Evolutionary conservation across 2,888 invertebrate genomes (phyloP), one percentile per base, ranked within the genome.

Genomic region (Drosophila paramelanica): DNA sequence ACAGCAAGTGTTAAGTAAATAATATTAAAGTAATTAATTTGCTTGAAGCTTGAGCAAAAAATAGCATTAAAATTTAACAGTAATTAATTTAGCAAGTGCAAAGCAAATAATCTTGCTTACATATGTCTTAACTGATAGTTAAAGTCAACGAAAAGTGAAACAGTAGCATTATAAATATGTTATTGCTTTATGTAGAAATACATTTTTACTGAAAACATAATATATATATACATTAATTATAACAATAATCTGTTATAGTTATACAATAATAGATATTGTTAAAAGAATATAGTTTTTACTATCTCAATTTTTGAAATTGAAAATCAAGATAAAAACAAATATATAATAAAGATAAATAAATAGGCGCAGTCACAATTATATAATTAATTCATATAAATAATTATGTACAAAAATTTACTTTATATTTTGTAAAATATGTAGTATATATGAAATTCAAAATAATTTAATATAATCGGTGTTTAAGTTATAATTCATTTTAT

Each of bases 21-120:
- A 50, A 31, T 10, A 31, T 36, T 45, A 31, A 20, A 31, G 50
- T 51, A 51, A 64, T 27, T n/a, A 3, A 17, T 46, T 13, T 27
- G 23, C 27, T 33, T 42, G n/a, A 49, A 8, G 13, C 25, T 13
- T 20, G 4, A 5, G 41, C 10, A n/a, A 41, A 27, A 49, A 49
- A 25, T n/a, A 1, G 27, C 1, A 27, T 60, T 49, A 7, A 62
- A 55, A 57, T 58, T 59, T 42, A 52, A 39, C 6, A 31, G 25
- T 52, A 67, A 76, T 59, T 67, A 33, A 52, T 49, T 49, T 43
- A 5, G 10, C 56, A 61, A 73, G 68, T 73, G 74, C 57, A 39
- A 25, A 13, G 23, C 53, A 73, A 73, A 73, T 68, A 73, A 56
- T 33, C n/a, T 20, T 38, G 31, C 6, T 14, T 27, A 10, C 23